Evolutionary conservation across 2,797 vertebrate genomes (phyloP).

Genomic region (Pangasius mekongensis): DNA sequence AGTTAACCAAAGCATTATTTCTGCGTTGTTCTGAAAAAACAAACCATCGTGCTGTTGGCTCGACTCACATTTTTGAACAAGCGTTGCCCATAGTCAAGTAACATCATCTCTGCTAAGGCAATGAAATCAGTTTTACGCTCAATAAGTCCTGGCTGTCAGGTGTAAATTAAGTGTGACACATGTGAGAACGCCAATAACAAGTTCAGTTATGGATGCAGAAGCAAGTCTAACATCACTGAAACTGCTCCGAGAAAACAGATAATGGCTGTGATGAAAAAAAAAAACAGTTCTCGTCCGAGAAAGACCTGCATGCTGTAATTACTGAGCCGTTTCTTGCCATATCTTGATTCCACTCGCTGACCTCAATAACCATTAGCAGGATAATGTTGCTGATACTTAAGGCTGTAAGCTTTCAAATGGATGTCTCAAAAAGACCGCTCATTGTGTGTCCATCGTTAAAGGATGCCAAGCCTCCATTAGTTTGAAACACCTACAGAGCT

Average conservation of each 20-base stretch:
- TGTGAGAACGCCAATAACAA: constrained; percentile 69
- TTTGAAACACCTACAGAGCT: background rate
- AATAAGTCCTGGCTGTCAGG: constrained; percentile 58
- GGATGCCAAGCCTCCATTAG: background rate
- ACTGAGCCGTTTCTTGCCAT: background rate
- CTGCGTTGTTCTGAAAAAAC: background rate
- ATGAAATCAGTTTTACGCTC: constrained; percentile 60
- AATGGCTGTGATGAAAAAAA: background rate
- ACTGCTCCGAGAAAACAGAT: constrained; percentile 20
- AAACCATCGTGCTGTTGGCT: background rate
- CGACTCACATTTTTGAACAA: background rate
- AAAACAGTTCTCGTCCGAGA: background rate
- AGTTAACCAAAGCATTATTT: background rate
- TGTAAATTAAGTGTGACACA: constrained; percentile 67
- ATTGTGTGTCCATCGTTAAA: background rate
- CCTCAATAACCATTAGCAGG: constrained; percentile 22
- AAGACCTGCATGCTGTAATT: constrained; percentile 17
- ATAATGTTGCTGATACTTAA: constrained; percentile 3
- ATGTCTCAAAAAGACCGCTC: background rate
- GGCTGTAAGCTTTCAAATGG: background rate
- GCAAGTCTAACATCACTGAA: constrained; percentile 33
- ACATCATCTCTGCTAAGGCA: constrained; percentile 60
- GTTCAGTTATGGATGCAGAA: constrained; percentile 63
- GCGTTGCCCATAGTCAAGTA: constrained; percentile 55
- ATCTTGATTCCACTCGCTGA: constrained; percentile 25